phyloP scores from a whole-genome alignment of 2,113 vertebrate genomes.

The Mellivora capensis region DNA sequence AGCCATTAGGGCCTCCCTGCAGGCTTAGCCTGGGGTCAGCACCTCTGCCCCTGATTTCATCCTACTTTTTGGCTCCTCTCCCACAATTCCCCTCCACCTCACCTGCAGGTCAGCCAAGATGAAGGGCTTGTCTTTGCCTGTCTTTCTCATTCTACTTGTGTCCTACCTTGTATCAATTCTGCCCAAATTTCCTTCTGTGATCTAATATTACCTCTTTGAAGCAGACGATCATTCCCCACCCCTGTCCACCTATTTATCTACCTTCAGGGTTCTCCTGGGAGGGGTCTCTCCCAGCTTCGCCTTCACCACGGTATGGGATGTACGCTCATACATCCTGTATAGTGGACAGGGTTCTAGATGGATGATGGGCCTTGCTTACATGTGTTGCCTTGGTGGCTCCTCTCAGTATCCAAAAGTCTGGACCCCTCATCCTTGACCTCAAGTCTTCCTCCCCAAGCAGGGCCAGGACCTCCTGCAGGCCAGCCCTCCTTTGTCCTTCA shows the following conservation, averaged over 20 bases:
- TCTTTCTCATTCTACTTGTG: not conserved
- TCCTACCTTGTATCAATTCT: not conserved
- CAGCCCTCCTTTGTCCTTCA: not conserved
- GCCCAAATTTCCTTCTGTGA: not conserved
- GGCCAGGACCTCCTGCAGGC: rapidly evolving
- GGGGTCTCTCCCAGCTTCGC: not conserved
- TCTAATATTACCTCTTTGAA: not conserved
- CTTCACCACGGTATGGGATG: not conserved
- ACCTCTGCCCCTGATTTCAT: not conserved
- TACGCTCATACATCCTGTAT: rapidly evolving
- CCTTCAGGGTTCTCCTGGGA: not conserved
- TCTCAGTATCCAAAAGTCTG: not conserved
- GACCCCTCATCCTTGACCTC: not conserved
- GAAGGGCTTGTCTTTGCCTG: not conserved
- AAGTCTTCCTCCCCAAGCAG: not conserved
- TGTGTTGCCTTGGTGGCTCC: too few relatives aligned
- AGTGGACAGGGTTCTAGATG: not conserved
- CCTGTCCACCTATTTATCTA: not conserved
- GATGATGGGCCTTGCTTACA: not conserved
- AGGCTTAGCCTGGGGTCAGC: not conserved
- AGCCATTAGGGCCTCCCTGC: not conserved
- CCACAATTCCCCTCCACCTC: not conserved
- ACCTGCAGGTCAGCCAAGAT: rapidly evolving
- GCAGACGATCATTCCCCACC: not conserved
- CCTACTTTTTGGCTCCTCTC: not conserved